Evolutionary conservation across 2,888 invertebrate species (phyloP).

Genomic region (Cerastis rubricosa): DNA sequence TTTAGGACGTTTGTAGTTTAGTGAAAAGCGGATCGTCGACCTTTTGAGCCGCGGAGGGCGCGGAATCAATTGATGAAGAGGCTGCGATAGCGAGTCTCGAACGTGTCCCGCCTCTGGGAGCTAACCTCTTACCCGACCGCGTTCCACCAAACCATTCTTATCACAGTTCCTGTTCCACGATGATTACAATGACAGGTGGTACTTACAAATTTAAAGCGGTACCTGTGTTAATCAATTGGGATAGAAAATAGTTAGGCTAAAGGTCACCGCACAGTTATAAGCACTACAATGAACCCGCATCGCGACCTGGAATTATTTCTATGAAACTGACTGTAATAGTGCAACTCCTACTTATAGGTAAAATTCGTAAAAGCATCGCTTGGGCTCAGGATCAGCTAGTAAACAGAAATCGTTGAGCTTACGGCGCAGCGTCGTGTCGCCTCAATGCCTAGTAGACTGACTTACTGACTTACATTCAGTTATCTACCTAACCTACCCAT

Average conservation of each 20-base stretch:
- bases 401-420: neutral
- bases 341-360: neutral
- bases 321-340: neutral
- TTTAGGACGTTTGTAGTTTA: slow-evolving; percentile 53
- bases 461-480: no score
- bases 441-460: neutral
- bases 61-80: slow-evolving; percentile 89
- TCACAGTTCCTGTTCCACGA: slow-evolving; percentile 57
- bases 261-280: neutral
- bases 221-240: slow-evolving; percentile 3
- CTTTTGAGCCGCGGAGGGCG: slow-evolving; percentile 73
- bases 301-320: neutral
- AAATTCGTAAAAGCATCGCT: neutral
- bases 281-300: neutral
- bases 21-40: slow-evolving; percentile 73
- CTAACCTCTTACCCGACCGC: slow-evolving; percentile 67
- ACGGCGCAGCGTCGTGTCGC: neutral
- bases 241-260: neutral
- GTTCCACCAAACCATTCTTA: slow-evolving; percentile 55
- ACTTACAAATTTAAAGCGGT: slow-evolving; percentile 18
- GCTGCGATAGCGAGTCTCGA: slow-evolving; percentile 78
- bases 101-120: slow-evolving; percentile 86
- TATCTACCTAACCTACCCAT: neutral
- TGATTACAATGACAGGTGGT: slow-evolving; percentile 56
- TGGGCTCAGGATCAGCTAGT: neutral